phyloP scores from a whole-genome alignment of 2,113 vertebrate genomes.

The Deroptyus accipitrinus region DNA sequence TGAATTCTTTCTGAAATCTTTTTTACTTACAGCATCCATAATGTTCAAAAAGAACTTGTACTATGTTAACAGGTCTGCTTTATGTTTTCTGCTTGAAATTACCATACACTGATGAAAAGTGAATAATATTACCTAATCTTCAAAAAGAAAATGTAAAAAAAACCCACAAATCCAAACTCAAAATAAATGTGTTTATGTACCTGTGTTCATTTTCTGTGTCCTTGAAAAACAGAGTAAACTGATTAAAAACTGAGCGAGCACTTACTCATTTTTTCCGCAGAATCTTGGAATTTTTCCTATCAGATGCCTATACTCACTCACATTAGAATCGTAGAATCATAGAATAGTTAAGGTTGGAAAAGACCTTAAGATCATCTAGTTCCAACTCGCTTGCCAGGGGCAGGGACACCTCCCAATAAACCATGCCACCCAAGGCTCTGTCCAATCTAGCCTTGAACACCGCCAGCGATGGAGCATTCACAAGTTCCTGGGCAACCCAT shows the following conservation, averaged over 20 bases:
- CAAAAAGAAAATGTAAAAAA: not conserved
- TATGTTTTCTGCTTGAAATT: not conserved
- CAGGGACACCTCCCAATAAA: too few species aligned
- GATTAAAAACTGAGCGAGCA: not conserved
- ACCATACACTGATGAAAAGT: not conserved
- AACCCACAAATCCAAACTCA: accelerated
- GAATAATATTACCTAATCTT: not conserved
- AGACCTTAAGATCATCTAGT: too few species aligned
- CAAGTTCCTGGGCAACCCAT: too few species aligned
- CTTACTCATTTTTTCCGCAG: not conserved
- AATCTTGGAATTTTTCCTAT: not conserved
- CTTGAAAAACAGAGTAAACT: not conserved
- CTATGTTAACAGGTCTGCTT: not conserved
- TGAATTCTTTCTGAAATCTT: not conserved
- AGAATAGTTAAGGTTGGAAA: too few species aligned
- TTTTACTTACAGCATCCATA: not conserved
- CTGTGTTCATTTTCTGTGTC: not conserved
- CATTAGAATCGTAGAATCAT: not conserved
- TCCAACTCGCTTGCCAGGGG: too few species aligned
- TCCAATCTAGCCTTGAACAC: too few species aligned
- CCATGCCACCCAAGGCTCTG: too few species aligned
- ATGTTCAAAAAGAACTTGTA: not conserved
- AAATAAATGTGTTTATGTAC: not conserved
- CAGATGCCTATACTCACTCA: not conserved
- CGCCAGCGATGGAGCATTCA: too few species aligned